Evolutionary conservation across 2,113 vertebrate species (phyloP).

Genomic region (Peromyscus polionotus): DNA sequence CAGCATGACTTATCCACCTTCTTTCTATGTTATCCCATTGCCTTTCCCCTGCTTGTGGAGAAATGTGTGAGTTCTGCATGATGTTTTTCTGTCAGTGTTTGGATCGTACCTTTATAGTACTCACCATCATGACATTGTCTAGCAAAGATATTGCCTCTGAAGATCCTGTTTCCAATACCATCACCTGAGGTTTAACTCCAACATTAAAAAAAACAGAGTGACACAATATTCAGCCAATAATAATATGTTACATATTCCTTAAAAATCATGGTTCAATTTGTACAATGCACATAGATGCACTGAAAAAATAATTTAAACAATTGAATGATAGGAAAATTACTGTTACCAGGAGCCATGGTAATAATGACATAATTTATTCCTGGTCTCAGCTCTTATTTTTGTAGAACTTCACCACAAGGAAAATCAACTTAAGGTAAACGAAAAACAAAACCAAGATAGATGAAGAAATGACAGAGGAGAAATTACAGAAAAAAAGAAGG

Average conservation of each 20-base stretch:
- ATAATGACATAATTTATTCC: not conserved
- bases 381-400: not conserved
- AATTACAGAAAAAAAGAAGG: not conserved
- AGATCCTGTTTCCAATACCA: not conserved
- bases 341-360: not conserved
- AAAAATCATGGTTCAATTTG: not conserved
- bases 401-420: not conserved
- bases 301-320: not conserved
- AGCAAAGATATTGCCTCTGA: not conserved
- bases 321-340: not conserved
- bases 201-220: not conserved
- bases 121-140: not conserved
- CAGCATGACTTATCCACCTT: not conserved
- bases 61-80: not conserved
- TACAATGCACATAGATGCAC: not conserved
- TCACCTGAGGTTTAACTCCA: not conserved
- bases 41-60: not conserved
- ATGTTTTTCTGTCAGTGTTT: not conserved
- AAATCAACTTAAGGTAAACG: not conserved
- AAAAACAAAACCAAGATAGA: not conserved
- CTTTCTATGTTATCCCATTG: accelerated
- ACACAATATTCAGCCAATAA: not conserved
- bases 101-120: not conserved
- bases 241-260: not conserved
- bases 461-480: not conserved